phyloP scores from a whole-genome alignment of 2,888 invertebrate species.

The Tenthredo amoena region DNA sequence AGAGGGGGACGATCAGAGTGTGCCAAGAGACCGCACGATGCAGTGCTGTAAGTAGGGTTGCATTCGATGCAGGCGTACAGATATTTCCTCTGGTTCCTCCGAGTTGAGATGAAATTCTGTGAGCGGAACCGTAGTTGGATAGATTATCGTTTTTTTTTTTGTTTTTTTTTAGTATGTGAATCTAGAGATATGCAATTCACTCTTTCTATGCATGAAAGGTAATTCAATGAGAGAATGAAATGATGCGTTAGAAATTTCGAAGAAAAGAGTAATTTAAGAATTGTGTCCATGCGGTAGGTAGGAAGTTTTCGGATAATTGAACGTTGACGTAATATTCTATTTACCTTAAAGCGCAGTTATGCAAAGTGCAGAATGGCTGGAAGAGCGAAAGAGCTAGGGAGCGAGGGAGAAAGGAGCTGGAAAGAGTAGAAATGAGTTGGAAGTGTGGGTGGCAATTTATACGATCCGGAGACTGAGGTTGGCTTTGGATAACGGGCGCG shows the following conservation, averaged over 20 bases:
- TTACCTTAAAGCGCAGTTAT: constrained; percentile 51
- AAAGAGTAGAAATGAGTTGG: constrained; percentile 48
- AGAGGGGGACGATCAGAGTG: constrained; percentile 12
- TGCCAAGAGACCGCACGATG: constrained; percentile 5
- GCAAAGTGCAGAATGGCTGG: constrained; percentile 44
- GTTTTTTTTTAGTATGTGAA: neutral
- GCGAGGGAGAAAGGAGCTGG: constrained; percentile 25
- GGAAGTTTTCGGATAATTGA: constrained; percentile 47
- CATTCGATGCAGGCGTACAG: constrained; percentile 20
- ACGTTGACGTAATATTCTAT: constrained; percentile 49
- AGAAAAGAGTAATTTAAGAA: neutral
- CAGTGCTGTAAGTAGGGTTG: constrained; percentile 20
- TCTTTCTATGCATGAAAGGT: neutral
- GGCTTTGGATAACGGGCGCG: constrained; percentile 72
- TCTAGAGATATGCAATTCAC: neutral
- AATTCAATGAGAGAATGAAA: neutral
- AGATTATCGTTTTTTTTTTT: neutral
- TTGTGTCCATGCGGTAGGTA: neutral
- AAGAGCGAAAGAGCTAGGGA: neutral
- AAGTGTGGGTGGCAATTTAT: constrained; percentile 69
- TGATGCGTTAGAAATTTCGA: neutral
- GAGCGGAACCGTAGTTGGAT: neutral
- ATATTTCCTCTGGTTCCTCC: neutral
- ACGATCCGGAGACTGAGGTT: constrained; percentile 63
- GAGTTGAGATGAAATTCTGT: neutral